Evolutionary conservation across 2,113 vertebrate species (phyloP).

Genomic region (Mesitornis unicolor): DNA sequence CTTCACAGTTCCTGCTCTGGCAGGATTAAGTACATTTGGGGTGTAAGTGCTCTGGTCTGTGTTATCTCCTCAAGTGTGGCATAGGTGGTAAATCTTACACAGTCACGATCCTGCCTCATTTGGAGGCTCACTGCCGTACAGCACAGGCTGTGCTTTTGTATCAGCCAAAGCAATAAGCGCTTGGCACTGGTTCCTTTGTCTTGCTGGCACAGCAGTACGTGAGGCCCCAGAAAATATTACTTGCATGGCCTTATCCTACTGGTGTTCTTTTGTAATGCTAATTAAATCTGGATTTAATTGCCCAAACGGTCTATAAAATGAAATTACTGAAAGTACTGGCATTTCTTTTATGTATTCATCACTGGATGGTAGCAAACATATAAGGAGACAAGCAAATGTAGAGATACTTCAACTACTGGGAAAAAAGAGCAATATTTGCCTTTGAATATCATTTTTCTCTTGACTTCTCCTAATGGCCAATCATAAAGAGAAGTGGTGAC

Average conservation of each 20-base stretch:
- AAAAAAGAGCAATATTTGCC: background rate
- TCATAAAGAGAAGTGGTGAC: background rate
- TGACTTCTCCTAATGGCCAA: background rate
- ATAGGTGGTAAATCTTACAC: background rate
- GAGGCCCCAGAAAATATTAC: background rate
- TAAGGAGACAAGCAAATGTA: background rate
- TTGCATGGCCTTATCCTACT: rapidly evolving
- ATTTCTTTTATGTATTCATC: background rate
- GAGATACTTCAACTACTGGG: background rate
- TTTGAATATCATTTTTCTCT: background rate
- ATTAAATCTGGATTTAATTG: background rate
- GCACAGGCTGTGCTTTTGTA: background rate
- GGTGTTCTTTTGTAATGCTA: background rate
- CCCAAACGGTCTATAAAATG: background rate
- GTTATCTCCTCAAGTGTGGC: background rate
- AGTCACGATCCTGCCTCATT: background rate
- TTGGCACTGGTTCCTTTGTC: background rate
- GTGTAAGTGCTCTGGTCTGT: background rate
- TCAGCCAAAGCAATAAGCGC: background rate
- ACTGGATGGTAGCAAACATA: background rate
- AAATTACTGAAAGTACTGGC: background rate
- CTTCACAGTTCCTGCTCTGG: background rate
- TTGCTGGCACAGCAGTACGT: rapidly evolving
- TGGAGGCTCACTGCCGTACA: background rate
- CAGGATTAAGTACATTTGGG: background rate